Evolutionary conservation across 2,888 invertebrate species (phyloP), one percentile per base, ranked within the genome.

Genomic region (Cenopis cana): DNA sequence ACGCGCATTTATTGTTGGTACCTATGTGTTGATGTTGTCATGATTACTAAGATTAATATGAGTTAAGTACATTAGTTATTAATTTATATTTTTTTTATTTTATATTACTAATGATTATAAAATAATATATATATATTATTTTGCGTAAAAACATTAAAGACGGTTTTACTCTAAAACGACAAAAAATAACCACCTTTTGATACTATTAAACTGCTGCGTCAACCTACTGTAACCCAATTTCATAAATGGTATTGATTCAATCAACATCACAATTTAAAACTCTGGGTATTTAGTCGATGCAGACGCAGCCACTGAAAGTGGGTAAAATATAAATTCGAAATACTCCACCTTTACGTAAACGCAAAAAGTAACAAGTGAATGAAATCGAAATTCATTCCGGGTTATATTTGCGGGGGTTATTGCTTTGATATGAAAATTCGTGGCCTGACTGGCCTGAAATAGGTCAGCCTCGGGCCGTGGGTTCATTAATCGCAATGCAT

Each of bases 391-490:
- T 55, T 4, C 29, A 17, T 33, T 56, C 17, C 17, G 10, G 56
- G n/a, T 56, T 17, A n/a, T 33, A 56, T 56, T 56, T 56, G 17
- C 10, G n/a, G 56, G 11, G 56, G 56, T 10, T 33, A 56, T 10
- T 14, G 29, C 1, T 1, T 55, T n/a, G 56, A 56, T 29, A 56
- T 33, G 10, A 55, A 54, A 55, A 29, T 55, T 29, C n/a, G 29
- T 29, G 54, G 10, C n/a, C 17, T 9, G 33, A 33, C 11, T 17
- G 56, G 5, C 2, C 4, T 14, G 11, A 33, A 33, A 56, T 56
- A 56, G 56, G 56, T 56, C 56, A 56, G 17, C n/a, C 10, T 12
- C 56, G 5, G 56, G 56, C 56, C 56, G 56, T 33, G 33, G 56
- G 56, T 56, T 56, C 1, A 56, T 33, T 56, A n/a, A 33, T 56